Evolutionary conservation across 1,140 invertebrate genomes (phyloP), one percentile per base, ranked within the genome.

Genomic region (Drosophila melanica): DNA sequence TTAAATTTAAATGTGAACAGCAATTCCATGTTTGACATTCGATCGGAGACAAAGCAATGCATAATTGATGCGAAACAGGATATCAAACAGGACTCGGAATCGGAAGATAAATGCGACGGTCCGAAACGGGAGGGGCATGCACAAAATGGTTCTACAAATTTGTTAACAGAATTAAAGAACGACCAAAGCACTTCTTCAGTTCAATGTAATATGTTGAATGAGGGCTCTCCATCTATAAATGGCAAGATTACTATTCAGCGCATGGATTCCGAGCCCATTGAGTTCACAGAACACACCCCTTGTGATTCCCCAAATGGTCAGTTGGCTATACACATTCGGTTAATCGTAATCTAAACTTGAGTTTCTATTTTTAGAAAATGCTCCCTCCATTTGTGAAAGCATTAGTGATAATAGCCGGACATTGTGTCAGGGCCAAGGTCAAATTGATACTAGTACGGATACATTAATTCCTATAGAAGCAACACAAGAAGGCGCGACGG

Each of bases 401-500:
- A 64, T 71, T 44, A 86, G 64, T 74, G 71, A 90, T 84, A 73
- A 66, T 27, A 44, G 59, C 48, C 77, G 63, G 9, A 57, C 30
- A 27, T 3, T 80, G 37, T 78, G 90, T 89, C 74, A 85, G 74
- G 68, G 73, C 14, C 44, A 54, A 6, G 60, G 39, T 10, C 78
- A 81, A 27, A 71, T 92, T 42, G 92, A 93, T 69, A 93, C 92
- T 12, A 93, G 92, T 74, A 93, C 93, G 18, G 93, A 93, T 62
- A 93, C 93, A 35, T 76, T 93, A 60, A 92, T 93, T 48, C 86
- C 92, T 42, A 63, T 75, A 16, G 81, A 84, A 55, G 14, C 59
- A 16, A 42, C 62, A 47, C 47, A 33, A 57, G 9, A 54, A 44
- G 35, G 39, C 30, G 30, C 7, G 7, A 33, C 30, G 48, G 57